Base-by-base conservation (phyloP, 2,888 invertebrate species). In the Oxytorus armatus region DNA sequence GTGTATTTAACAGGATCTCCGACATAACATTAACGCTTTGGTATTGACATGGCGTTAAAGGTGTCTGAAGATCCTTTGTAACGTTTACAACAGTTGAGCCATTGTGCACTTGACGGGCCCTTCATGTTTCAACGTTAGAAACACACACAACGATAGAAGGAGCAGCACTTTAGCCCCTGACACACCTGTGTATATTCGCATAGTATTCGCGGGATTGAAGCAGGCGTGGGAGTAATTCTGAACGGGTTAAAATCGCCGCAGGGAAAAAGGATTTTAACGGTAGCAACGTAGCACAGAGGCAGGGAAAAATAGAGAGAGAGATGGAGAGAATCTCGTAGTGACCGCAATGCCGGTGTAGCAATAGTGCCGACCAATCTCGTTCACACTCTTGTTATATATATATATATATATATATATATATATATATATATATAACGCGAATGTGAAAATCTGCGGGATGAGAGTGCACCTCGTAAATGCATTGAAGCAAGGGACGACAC, bases 241-340 rank as follows among this genome's bases (percentile, higher is more conserved):
- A 16, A 16, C 10, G 42, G 51, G 18, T 53, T 73, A n/a, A 21
- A 29, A 7, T 14, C 25, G 39, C 63, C 53, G 53, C 42, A 53
- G 63, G 61, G 42, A 29, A 73, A 73, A 53, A 42, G 18, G 42
- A 61, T 73, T 73, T 53, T 39, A 61, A 39, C 63, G 39, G 51
- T 5, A 63, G 51, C 36, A 11, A 11, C 47, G 47, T 36, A 47
- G 21, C 18, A 10, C 33, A 74, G 85, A 85, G 63, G 69, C 16
- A 47, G 53, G 51, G 29, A 59, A 66, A 59, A 61, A 69, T 18
- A 84, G 79, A 74, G 85, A 85, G 63, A 74, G 16, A 47, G 53
- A 57, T 21, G 53, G 69, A 53, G 61, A 69, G 23, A 36, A 21
- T 14, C 42, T 44, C 33, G 65, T 47, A 33, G 53, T 74, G 73